Conservation (phyloP, 2,888 invertebrate species). For the Diarsia mendica region DNA sequence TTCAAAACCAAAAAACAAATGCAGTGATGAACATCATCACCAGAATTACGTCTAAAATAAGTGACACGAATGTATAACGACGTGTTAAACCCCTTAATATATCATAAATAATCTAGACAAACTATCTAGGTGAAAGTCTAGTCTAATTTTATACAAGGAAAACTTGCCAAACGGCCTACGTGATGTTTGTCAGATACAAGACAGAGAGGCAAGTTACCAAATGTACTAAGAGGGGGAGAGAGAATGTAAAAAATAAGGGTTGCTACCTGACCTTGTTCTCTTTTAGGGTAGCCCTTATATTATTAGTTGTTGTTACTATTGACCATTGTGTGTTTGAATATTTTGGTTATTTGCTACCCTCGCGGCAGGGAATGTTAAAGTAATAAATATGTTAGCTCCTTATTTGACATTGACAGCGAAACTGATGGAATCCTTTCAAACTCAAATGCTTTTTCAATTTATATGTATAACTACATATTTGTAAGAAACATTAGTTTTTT, state of each 20-base stretch:
- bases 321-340: slow-evolving; percentile 24
- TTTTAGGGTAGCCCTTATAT: slow-evolving; percentile 19
- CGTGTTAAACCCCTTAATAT: slow-evolving; percentile 1
- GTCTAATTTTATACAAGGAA: slow-evolving; percentile 46
- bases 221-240: slow-evolving; percentile 11
- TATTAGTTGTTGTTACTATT: slow-evolving; percentile 30
- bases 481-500: neutral
- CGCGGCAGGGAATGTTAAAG: slow-evolving; percentile 20
- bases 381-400: slow-evolving; percentile 23
- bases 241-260: slow-evolving; percentile 3
- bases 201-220: slow-evolving; percentile 8
- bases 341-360: slow-evolving; percentile 9
- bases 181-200: slow-evolving; percentile 42
- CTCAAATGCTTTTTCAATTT: neutral
- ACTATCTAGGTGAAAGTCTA: slow-evolving; percentile 41
- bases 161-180: slow-evolving; percentile 59
- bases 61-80: neutral
- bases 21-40: neutral
- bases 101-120: slow-evolving; percentile 33
- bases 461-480: neutral
- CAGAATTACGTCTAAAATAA: neutral
- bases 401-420: slow-evolving; percentile 26
- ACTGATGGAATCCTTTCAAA: slow-evolving; percentile 8
- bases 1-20: neutral
- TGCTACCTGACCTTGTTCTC: slow-evolving; percentile 43